These are phyloP conservation scores for Chrysomallon squamiferum DNA, from an alignment of 1,140 invertebrate genomes.

Conservation along the genomic window DNA sequence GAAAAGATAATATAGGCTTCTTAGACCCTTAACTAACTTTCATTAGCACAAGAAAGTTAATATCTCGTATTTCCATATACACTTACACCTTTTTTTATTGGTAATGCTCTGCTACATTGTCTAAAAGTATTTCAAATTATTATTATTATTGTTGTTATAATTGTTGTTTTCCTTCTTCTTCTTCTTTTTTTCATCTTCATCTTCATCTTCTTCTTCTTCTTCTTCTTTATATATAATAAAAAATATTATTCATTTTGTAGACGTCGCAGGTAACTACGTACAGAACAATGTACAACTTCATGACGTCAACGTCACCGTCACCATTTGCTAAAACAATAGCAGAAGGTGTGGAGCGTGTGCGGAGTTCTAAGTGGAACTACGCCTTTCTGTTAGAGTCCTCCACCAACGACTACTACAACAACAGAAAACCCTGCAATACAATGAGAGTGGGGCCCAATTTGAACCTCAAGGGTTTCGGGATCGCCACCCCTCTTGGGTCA, in stretches of 20 bases:
- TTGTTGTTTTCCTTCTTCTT: too few relatives aligned
- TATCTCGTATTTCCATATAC: too few relatives aligned
- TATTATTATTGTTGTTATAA: too few relatives aligned
- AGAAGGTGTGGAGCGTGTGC: constrained; percentile 77
- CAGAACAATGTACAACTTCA: constrained; percentile 94
- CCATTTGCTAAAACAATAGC: constrained; percentile 37
- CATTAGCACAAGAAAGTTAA: too few relatives aligned
- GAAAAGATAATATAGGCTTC: too few relatives aligned
- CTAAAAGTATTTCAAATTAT: too few relatives aligned
- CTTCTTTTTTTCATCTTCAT: too few relatives aligned
- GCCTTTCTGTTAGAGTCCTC: constrained; percentile 95
- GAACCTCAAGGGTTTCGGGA: constrained; percentile 82
- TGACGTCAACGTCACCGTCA: constrained; percentile 72
- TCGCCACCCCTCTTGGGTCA: constrained; percentile 63
- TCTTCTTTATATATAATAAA: too few relatives aligned
- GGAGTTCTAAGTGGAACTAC: constrained; percentile 77
- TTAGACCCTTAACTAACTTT: too few relatives aligned
- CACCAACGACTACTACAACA: constrained; percentile 90
- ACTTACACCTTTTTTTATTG: too few relatives aligned
- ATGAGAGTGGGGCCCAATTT: constrained; percentile 95
- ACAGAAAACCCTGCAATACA: constrained; percentile 94
- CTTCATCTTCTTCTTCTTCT: too few relatives aligned
- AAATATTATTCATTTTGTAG: constrained; percentile 65
- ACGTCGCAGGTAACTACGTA: constrained; percentile 88
- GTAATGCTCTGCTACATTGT: too few relatives aligned